Base-by-base conservation (phyloP, 37 sponge, comb jelly and placozoan genomes). In the Oopsacas minuta region DNA sequence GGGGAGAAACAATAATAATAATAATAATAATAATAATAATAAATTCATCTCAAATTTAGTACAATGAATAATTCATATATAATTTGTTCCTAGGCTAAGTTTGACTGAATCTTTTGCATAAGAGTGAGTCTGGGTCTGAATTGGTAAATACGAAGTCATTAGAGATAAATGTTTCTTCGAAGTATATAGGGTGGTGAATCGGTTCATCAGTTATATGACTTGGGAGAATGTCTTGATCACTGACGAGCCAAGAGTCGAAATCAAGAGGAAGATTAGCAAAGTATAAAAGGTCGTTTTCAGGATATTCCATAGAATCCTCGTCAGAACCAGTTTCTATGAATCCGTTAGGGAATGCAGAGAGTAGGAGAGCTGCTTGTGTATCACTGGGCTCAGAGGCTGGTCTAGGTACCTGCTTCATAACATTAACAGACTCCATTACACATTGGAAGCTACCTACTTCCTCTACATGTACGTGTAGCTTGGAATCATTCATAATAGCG, bases 81-180 rank as follows among this genome's bases (percentile, higher is more conserved):
- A 61, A 61, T 61, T 61, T 25, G 20, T 61, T 61, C 17, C 75
- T 61, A 61, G 20, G 28, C 7, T 3, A 61, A n/a, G n/a, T n/a
- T n/a, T n/a, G 75, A n/a, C 75, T 61, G 22, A 61, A 25, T 61
- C 75, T 10, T 5, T n/a, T 61, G 75, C 28, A n/a, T n/a, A 61
- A 61, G 7, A 61, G 75, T 20, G 75, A 61, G 75, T 61, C 75
- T 61, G 75, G 75, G 75, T 61, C 75, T n/a, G 75, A 61, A 61
- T 61, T 25, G 7, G 28, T 20, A n/a, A 61, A 61, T 5, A n/a
- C 75, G 28, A 61, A 61, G 28, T 61, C 75, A 34, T 61, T 61
- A 20, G 75, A 10, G 28, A 61, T 25, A 10, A 61, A 61, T 7
- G 75, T 34, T 12, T 61, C 75, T n/a, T 61, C 75, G 1, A 61